A percentile compares a stretch with the other conserved stretches of the same genome.
phyloP scores from a whole-genome alignment of 2,888 invertebrate genomes.

The Eurytoma californica region DNA sequence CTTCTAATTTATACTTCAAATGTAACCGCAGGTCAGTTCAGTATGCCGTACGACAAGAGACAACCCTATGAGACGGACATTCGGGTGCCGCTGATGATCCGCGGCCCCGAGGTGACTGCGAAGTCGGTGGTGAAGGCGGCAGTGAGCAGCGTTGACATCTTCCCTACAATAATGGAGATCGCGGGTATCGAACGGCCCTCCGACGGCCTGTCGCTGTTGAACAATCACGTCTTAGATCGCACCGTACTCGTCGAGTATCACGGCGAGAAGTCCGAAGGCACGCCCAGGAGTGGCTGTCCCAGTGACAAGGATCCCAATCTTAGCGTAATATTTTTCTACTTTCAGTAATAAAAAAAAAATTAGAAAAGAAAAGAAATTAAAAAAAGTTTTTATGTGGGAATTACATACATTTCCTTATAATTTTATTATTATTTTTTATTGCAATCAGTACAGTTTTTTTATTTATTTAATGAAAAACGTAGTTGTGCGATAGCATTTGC shows the following conservation, averaged over 20 bases:
- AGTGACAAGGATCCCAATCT: conserved; percentile 79
- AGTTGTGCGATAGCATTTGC: no score
- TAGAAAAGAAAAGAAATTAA: no score
- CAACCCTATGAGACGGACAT: conserved; percentile 95
- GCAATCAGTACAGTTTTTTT: no score
- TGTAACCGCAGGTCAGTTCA: conserved; percentile 84
- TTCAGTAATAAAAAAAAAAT: no score
- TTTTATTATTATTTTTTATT: no score
- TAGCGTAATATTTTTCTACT: conserved; percentile 76
- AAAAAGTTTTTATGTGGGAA: no score
- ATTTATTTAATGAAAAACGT: no score
- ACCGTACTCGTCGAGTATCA: conserved; percentile 87
- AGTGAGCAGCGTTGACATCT: conserved; percentile 87
- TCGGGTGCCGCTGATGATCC: conserved; percentile 86
- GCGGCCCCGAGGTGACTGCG: conserved; percentile 82
- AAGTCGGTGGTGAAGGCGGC: conserved; percentile 77
- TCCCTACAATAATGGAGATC: conserved; percentile 87
- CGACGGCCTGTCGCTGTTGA: conserved; percentile 67
- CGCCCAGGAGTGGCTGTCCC: conserved; percentile 77
- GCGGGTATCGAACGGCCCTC: conserved; percentile 78
- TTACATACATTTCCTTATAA: no score
- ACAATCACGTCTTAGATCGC: conserved; percentile 72
- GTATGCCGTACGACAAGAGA: conserved; percentile 91
- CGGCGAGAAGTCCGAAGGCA: conserved; percentile 80
- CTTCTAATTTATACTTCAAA: no score